Percentiles rank a stretch among this genome's conserved stretches.
Evolutionary conservation across 2,113 vertebrate genomes (phyloP).

Genomic region (Actenoides hombroni): DNA sequence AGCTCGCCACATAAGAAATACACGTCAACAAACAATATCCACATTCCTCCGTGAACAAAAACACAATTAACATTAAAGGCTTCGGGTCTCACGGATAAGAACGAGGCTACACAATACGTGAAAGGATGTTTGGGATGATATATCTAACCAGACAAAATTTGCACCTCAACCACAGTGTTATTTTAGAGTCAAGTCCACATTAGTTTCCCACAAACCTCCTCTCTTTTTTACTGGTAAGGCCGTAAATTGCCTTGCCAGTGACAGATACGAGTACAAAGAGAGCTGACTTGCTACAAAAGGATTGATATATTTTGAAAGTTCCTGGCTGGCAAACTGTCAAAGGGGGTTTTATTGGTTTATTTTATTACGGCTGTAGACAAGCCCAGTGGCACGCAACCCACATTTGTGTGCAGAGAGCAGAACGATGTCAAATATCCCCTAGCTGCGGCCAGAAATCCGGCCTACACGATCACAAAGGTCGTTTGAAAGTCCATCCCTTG

Average conservation of each 20-base stretch:
- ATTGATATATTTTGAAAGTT: conserved; percentile 4
- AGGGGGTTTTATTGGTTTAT: not conserved
- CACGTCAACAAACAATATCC: conserved; percentile 13
- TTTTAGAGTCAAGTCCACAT: not conserved
- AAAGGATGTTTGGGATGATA: not conserved
- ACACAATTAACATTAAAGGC: not conserved
- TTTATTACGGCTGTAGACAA: not conserved
- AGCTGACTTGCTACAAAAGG: not conserved
- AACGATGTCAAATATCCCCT: rapidly evolving
- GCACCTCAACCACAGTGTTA: rapidly evolving
- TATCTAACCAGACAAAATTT: not conserved
- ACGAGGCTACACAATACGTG: not conserved
- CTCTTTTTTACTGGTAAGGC: not conserved
- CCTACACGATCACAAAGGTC: not conserved
- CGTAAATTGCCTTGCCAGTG: not conserved
- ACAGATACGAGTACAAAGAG: conserved; percentile 23
- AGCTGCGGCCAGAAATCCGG: rapidly evolving
- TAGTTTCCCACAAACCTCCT: not conserved
- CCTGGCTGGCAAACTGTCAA: not conserved
- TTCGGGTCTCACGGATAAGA: not conserved
- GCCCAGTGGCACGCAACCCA: not conserved
- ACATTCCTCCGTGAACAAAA: not conserved
- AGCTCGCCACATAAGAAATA: not conserved
- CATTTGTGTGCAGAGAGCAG: rapidly evolving
- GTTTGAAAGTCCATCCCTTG: not conserved